A percentile compares a stretch with the other conserved stretches of the same genome.
phyloP scores from a whole-genome alignment of 2,113 vertebrate species.

The Nettapus auritus region DNA sequence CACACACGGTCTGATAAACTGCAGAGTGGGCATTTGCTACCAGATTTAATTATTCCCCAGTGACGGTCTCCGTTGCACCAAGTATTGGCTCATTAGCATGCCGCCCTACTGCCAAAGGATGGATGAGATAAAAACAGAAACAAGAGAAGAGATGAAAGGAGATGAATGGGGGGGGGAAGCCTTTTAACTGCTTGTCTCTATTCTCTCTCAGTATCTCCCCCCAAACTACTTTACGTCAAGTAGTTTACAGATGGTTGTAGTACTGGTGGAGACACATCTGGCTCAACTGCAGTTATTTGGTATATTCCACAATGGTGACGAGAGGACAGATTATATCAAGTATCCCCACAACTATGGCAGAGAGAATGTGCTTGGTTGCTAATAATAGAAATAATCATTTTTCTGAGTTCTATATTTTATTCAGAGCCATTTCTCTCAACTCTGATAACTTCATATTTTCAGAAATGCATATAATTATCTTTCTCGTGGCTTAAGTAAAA shows the following conservation, averaged over 20 bases:
- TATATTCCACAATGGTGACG: not conserved
- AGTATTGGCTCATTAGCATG: conserved; percentile 7
- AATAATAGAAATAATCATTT: conserved; percentile 23
- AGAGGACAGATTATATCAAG: not conserved
- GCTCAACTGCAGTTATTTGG: not conserved
- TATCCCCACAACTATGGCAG: not conserved
- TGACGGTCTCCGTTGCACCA: not conserved
- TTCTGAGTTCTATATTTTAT: not conserved
- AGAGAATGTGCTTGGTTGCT: not conserved
- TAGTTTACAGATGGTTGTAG: not conserved
- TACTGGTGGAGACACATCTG: not conserved
- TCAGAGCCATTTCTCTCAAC: not conserved
- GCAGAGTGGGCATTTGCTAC: not conserved
- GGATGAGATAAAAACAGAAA: not conserved
- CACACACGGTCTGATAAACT: not conserved
- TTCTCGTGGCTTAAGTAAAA: conserved; percentile 2
- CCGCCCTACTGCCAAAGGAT: not conserved
- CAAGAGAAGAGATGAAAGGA: conserved; percentile 17
- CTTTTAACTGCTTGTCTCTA: conserved; percentile 1
- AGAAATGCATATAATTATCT: not conserved
- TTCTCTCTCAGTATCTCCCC: not conserved
- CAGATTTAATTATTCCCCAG: conserved; percentile 27
- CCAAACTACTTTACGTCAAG: not conserved
- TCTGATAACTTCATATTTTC: not conserved
- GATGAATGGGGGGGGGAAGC: not conserved